A percentile compares a stretch with the other conserved stretches of the same genome.
phyloP scores from a whole-genome alignment of 1,140 invertebrate genomes.

The Drosophila watanabei region DNA sequence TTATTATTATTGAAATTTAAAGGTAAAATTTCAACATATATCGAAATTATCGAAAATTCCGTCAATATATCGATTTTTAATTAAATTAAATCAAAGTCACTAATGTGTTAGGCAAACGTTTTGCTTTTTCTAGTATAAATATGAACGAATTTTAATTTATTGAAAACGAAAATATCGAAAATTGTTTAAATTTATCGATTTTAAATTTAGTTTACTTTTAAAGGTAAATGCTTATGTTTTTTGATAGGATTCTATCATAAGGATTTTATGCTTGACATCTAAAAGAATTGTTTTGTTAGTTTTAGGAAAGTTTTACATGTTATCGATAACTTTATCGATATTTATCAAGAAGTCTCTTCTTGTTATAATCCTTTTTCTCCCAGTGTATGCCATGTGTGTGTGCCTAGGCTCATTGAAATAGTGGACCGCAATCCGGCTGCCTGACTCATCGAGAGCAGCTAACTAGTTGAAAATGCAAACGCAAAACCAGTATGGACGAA shows the following conservation, averaged over 20 bases:
- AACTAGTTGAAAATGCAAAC: conserved; percentile 77
- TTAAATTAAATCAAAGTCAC: too few species aligned
- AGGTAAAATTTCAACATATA: background rate
- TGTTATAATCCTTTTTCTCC: background rate
- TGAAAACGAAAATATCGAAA: background rate
- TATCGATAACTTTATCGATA: too few species aligned
- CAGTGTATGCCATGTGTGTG: conserved; percentile 12
- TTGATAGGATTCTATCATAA: too few species aligned
- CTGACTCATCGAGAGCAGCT: conserved; percentile 40
- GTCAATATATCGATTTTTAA: background rate
- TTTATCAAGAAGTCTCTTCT: too few species aligned
- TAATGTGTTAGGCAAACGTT: too few species aligned
- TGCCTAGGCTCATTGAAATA: conserved; percentile 58
- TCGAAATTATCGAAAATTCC: background rate
- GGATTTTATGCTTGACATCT: too few species aligned
- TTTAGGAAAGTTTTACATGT: too few species aligned
- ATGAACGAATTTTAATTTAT: too few species aligned
- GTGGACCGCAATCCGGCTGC: conserved; percentile 76
- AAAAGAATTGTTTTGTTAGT: too few species aligned
- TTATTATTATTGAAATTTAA: background rate
- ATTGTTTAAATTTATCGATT: background rate
- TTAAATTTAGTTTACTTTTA: too few species aligned
- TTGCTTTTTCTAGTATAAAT: too few species aligned
- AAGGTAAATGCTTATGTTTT: too few species aligned
- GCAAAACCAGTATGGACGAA: conserved; percentile 41